These are phyloP conservation scores for Labia minor DNA, from an alignment of 2,888 invertebrate species.

Conservation along the genomic window DNA sequence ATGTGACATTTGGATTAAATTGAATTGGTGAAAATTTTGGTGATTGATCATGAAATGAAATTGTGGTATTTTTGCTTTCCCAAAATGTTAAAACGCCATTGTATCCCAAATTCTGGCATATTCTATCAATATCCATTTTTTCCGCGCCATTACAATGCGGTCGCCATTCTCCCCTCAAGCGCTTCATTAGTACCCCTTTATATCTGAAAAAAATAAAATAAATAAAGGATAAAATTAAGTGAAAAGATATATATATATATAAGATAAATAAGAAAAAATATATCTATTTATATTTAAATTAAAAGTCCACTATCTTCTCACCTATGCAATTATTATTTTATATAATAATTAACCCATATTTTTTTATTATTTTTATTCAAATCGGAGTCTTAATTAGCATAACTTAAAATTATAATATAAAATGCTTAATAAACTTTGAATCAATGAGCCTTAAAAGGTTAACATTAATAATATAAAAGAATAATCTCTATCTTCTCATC, in stretches of 20 bases:
- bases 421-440: no score
- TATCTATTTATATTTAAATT: neutral
- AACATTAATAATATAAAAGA: no score
- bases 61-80: neutral
- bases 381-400: no score
- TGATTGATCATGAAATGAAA: neutral
- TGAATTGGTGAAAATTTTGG: neutral
- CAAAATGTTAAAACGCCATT: neutral
- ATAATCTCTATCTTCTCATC: no score
- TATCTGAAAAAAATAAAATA: conserved; percentile 15
- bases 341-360: no score
- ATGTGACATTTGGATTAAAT: neutral
- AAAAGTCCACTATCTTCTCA: neutral
- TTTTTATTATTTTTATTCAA: no score
- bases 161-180: conserved; percentile 19
- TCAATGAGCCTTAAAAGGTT: no score
- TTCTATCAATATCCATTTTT: neutral
- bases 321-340: no score
- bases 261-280: neutral
- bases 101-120: neutral
- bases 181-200: conserved; percentile 17
- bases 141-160: neutral
- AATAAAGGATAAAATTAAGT: neutral
- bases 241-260: no score
- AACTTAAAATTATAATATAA: no score